Evolutionary conservation across 2,888 invertebrate genomes (phyloP).

Genomic region (Steromphala cineraria): DNA sequence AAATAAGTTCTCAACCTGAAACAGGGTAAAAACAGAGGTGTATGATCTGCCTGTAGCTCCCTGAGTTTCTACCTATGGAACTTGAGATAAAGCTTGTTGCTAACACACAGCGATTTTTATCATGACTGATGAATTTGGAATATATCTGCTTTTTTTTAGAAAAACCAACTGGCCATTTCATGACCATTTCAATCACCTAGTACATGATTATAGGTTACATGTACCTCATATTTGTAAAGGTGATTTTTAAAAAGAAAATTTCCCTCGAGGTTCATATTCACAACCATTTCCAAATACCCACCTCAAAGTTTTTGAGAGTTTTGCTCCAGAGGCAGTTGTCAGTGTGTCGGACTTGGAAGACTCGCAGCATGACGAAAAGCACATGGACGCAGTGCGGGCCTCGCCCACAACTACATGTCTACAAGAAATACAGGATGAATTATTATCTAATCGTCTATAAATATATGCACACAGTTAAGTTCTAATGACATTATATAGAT

Average conservation of each 20-base stretch:
- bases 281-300: slow-evolving; percentile 37
- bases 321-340: slow-evolving; percentile 74
- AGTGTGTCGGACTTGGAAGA: slow-evolving; percentile 75
- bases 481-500: no score
- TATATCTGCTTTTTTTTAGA: no score
- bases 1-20: slow-evolving; percentile 75
- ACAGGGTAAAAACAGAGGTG: background rate
- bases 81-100: background rate
- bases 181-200: no score
- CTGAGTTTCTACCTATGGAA: background rate
- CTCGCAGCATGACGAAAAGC: slow-evolving; percentile 77
- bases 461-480: no score
- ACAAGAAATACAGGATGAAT: slow-evolving; percentile 35
- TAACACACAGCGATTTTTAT: no score
- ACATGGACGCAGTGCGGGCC: slow-evolving; percentile 76
- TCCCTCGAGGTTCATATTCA: no score
- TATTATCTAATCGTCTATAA: no score
- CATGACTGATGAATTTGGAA: no score
- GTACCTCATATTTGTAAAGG: no score
- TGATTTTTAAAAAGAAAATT: no score
- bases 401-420: slow-evolving; percentile 76
- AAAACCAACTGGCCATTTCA: no score
- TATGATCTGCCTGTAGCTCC: background rate
- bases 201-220: no score
- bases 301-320: slow-evolving; percentile 77